Base-by-base conservation (phyloP, 1,140 invertebrate genomes). In the Amyelois transitella region DNA sequence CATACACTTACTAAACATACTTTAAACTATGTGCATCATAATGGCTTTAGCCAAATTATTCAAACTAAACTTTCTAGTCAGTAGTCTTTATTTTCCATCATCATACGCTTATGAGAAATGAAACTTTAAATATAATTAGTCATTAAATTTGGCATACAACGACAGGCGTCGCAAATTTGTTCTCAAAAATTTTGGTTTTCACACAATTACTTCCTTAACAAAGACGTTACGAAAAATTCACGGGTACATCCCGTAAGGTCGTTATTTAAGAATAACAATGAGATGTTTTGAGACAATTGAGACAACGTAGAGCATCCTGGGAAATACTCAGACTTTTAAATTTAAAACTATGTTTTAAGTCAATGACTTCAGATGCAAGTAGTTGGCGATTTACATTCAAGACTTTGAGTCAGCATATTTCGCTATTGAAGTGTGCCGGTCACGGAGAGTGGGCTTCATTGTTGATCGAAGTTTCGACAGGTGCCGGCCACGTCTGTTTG, bases 201-300 rank as follows among this genome's bases (percentile, higher is more conserved):
- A 72, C 83, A 84, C 78, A 75, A 79, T 77, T 78, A 86, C 79
- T 82, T 86, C 81, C 81, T 77, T 68, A 75, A 77, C 81, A 86
- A 82, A 79, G 77, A 81, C 71, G 70, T 86, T 84, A 82, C 77
- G 75, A 84, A 81, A n/a, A 83, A 75, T 69, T 66, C 70, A 66
- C 60, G 70, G 69, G 60, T 73, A 72, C 71, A 73, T 76, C 70
- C 73, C n/a, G n/a, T n/a, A n/a, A n/a, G n/a, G 70, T 56, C 58
- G 60, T 66, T 67, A 62, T 65, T 60, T 52, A 53, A 51, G 65
- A 43, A 44, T 44, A 47, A 72, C 68, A 73, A 76, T 72, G 56
- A 58, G 25, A 21, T 62, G 60, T 66, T 72, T 64, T 67, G 61
- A 69, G 65, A 66, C 51, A 61, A 70, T 68, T n/a, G n/a, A n/a